Conservation (phyloP, 1,140 invertebrate genomes). For the Eulimnadia texana region DNA sequence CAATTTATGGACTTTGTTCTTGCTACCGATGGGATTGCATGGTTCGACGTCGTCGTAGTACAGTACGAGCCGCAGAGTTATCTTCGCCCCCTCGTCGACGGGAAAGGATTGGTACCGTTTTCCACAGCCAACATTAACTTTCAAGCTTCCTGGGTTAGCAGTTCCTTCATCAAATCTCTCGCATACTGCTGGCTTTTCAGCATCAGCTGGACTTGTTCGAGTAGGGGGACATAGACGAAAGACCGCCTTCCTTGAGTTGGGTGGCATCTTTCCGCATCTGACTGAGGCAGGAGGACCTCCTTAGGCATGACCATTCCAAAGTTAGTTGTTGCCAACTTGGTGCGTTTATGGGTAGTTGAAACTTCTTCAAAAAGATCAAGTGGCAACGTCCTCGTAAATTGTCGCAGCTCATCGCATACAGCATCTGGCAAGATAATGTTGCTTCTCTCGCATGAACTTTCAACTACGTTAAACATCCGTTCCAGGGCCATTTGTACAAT, state of each 20-base stretch:
- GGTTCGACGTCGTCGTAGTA: not conserved
- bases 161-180: not conserved
- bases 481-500: not conserved
- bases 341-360: not conserved
- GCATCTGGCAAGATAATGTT: not conserved
- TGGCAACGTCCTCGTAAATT: not conserved
- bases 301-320: not conserved
- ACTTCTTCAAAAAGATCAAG: not conserved
- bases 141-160: not conserved
- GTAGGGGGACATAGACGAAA: not conserved
- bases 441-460: not conserved
- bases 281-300: not conserved
- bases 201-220: not conserved
- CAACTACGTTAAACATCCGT: not conserved
- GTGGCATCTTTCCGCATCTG: not conserved
- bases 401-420: not conserved
- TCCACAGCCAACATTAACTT: not conserved
- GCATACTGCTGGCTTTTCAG: not conserved
- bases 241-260: not conserved
- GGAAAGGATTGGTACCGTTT: not conserved
- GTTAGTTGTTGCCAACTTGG: not conserved
- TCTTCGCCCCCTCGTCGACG: not conserved
- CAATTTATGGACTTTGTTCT: not conserved
- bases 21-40: not conserved
- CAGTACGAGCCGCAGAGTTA: not conserved